Conservation (phyloP, 2,113 vertebrate genomes). For the Lamprotornis superbus region DNA sequence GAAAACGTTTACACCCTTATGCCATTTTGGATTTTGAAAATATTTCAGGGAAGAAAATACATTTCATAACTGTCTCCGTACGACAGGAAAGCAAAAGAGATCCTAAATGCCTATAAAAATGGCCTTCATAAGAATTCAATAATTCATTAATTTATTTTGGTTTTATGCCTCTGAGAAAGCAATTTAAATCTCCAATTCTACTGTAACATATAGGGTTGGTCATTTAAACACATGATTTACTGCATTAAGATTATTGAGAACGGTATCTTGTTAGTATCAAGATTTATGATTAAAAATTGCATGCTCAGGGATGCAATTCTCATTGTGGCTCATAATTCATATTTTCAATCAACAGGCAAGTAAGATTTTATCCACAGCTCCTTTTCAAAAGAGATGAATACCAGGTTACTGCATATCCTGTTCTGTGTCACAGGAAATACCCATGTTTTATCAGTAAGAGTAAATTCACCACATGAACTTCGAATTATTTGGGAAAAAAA, state of each 20-base stretch:
- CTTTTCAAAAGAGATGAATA: background rate
- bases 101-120: background rate
- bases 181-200: background rate
- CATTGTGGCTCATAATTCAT: background rate
- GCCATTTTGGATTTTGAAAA: background rate
- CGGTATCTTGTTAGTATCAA: background rate
- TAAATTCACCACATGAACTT: background rate
- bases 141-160: background rate
- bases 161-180: background rate
- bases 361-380: background rate
- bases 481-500: background rate
- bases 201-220: background rate
- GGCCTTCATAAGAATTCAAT: background rate
- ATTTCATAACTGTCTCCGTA: background rate
- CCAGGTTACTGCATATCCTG: background rate
- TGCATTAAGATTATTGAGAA: background rate
- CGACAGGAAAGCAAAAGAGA: background rate
- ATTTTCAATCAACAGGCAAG: background rate
- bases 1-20: background rate
- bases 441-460: background rate
- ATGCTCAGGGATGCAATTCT: background rate
- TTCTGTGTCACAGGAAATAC: background rate
- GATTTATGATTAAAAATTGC: background rate
- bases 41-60: background rate
- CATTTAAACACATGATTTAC: background rate